phyloP scores from a whole-genome alignment of 1,140 invertebrate genomes.

The Heliconius eleuchia region DNA sequence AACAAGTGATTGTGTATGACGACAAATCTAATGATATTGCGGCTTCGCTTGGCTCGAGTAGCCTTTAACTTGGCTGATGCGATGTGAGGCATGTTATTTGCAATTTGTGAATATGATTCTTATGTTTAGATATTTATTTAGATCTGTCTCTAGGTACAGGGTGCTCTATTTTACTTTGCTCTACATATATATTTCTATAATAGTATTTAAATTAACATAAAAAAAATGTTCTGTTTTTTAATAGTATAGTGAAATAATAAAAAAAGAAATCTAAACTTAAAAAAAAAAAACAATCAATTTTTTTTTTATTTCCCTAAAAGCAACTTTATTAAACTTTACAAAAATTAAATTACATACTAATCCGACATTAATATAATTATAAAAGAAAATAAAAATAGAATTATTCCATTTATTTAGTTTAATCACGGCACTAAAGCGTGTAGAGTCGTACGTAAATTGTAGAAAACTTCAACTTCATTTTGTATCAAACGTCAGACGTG shows the following conservation, averaged over 20 bases:
- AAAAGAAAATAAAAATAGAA: neutral
- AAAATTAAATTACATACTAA: too few species aligned
- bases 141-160: neutral
- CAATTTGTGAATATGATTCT: conserved; percentile 16
- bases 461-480: neutral
- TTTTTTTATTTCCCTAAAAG: too few species aligned
- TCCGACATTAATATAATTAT: too few species aligned
- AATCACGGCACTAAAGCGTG: conserved; percentile 5
- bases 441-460: conserved; percentile 16
- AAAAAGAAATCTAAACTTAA: too few species aligned
- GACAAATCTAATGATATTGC: neutral
- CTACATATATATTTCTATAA: neutral
- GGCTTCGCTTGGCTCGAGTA: neutral
- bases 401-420: neutral
- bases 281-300: too few species aligned
- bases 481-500: neutral
- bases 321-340: too few species aligned
- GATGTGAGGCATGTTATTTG: conserved; percentile 27
- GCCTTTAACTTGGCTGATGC: conserved; percentile 20
- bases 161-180: neutral
- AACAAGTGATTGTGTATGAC: neutral
- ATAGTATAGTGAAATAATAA: too few species aligned
- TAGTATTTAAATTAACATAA: too few species aligned
- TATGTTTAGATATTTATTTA: neutral
- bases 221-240: too few species aligned